Percentiles rank a stretch among this genome's conserved stretches.
Conservation (phyloP, 2,888 invertebrate species). For the Caenorhabditis japonica region DNA sequence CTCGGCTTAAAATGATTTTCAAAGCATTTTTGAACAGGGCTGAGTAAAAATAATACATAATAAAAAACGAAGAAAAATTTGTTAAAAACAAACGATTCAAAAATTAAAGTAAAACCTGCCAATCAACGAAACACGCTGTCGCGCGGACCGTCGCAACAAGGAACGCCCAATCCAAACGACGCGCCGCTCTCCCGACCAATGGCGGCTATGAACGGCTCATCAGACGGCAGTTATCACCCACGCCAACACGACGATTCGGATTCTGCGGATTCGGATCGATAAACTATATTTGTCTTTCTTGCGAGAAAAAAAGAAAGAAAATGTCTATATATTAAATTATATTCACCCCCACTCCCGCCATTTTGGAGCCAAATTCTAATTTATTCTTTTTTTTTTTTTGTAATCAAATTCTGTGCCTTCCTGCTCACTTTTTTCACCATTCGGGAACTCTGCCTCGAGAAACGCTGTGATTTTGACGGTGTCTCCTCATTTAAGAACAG, state of each 20-base stretch:
- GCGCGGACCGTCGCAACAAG: constrained; percentile 40
- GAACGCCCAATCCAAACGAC: constrained; percentile 29
- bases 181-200: constrained; percentile 30
- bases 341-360: constrained; percentile 3
- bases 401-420: constrained; percentile 8
- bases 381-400: not conserved
- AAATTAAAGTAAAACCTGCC: constrained; percentile 90
- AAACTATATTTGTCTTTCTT: constrained; percentile 2
- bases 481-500: not conserved
- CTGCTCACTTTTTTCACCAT: not conserved
- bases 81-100: no score
- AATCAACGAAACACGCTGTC: constrained; percentile 83
- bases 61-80: no score
- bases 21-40: not conserved
- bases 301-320: not conserved
- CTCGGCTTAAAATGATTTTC: not conserved
- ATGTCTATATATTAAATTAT: constrained; percentile 23
- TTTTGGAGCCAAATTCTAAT: constrained; percentile 11
- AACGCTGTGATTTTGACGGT: not conserved
- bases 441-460: no score
- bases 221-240: constrained; percentile 48
- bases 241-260: constrained; percentile 51
- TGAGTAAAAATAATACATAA: no score
- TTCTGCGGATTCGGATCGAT: constrained; percentile 28
- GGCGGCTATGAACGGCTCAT: constrained; percentile 41